phyloP scores from a whole-genome alignment of 2,888 invertebrate genomes.

The Rotaria sp. region DNA sequence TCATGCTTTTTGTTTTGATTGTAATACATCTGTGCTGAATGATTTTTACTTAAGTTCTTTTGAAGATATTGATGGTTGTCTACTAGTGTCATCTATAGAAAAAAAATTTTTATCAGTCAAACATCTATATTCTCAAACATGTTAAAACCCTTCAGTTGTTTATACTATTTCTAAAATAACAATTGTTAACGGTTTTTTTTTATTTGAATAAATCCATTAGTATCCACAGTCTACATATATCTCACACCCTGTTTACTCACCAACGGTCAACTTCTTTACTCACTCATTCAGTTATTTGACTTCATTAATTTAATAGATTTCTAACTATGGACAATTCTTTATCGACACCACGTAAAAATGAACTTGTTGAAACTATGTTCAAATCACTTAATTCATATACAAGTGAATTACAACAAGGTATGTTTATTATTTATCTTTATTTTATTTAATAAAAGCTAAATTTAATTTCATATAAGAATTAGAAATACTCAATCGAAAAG shows the following conservation, averaged over 20 bases:
- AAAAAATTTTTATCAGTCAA: background rate
- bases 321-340: background rate
- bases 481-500: background rate
- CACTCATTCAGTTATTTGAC: constrained; percentile 5
- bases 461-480: background rate
- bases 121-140: background rate
- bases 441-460: background rate
- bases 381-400: constrained; percentile 7
- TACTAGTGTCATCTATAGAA: background rate
- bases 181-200: background rate
- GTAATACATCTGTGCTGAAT: no score
- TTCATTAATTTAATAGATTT: background rate
- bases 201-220: background rate
- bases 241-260: background rate
- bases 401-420: constrained; percentile 4
- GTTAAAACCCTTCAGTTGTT: background rate
- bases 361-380: background rate
- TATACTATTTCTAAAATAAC: background rate
- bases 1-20: no score
- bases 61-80: background rate
- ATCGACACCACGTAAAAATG: background rate
- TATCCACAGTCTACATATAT: constrained; percentile 3
- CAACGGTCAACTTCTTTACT: background rate
- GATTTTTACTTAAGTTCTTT: no score
- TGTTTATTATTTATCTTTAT: background rate